These are phyloP conservation scores for Acleris cristana DNA, from an alignment of 2,888 invertebrate genomes.

Conservation along the genomic window DNA sequence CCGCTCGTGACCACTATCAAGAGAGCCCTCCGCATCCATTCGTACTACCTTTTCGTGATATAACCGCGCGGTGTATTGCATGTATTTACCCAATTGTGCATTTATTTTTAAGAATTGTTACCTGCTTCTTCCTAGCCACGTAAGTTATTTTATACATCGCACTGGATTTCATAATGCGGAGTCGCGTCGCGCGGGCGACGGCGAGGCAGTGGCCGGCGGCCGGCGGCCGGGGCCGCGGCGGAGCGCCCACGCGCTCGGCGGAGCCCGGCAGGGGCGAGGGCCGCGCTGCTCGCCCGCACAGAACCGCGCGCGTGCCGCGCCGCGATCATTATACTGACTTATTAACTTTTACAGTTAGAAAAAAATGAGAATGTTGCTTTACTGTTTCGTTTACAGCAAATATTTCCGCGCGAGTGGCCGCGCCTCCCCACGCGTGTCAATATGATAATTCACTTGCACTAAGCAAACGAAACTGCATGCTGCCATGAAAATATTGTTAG, in stretches of 20 bases:
- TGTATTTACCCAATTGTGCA: neutral
- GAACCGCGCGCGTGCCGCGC: slow-evolving; percentile 59
- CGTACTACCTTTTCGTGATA: neutral
- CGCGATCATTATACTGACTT: slow-evolving; percentile 65
- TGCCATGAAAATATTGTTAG: slow-evolving; percentile 10
- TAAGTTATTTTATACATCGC: slow-evolving; percentile 80
- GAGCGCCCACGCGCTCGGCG: slow-evolving; percentile 41
- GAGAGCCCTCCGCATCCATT: slow-evolving; percentile 3
- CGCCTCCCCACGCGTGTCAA: slow-evolving; percentile 13
- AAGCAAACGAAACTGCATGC: slow-evolving; percentile 3
- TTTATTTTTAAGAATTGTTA: slow-evolving; percentile 45
- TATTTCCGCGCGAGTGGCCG: slow-evolving; percentile 61
- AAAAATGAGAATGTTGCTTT: slow-evolving; percentile 61
- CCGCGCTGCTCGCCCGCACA: slow-evolving; percentile 57
- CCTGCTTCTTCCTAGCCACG: slow-evolving; percentile 74
- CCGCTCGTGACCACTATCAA: slow-evolving; percentile 47
- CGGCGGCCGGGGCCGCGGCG: slow-evolving; percentile 26
- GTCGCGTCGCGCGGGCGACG: slow-evolving; percentile 1
- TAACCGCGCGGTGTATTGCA: neutral
- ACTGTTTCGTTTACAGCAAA: slow-evolving; percentile 59
- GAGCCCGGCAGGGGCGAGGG: slow-evolving; percentile 42
- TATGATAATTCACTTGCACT: slow-evolving; percentile 26
- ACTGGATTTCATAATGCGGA: slow-evolving; percentile 68
- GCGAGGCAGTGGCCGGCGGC: slow-evolving; percentile 10
- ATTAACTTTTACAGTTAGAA: slow-evolving; percentile 76